Evolutionary conservation across 2,113 vertebrate genomes (phyloP), one percentile per base, ranked within the genome.

Genomic region (Bostrychus sinensis): DNA sequence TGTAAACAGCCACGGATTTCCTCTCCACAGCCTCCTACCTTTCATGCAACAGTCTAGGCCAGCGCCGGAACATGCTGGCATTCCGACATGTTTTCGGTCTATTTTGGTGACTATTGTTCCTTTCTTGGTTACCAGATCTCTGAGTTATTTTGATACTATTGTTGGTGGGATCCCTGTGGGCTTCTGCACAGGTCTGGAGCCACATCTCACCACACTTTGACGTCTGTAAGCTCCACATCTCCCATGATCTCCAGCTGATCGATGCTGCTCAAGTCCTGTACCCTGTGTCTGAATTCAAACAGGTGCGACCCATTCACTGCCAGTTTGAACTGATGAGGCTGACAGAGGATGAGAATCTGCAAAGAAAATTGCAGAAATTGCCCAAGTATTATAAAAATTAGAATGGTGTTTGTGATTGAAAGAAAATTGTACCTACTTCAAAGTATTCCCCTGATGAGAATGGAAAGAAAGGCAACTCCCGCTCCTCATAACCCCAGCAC

Each of bases 361-460:
- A 14, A 62, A 63, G 46, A 41, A 17, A 19, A 38, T n/a, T 7
- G 1, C 30, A 30, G 0, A 13, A 14, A 34, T 32, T 4, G 7
- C 16, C 13, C 5, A 1, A 28, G 8, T 3, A 45, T 3, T 20
- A 20, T 12, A 22, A 3, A 22, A 53, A 30, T 14, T 25, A 51
- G 23, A n/a, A 5, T 28, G 7, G 13, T 30, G 14, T 48, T 25
- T 10, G 19, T 20, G 14, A 17, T 17, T 51, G 7, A n/a, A 25
- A 17, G 48, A 26, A 30, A 10, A 28, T 28, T 51, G 12, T 11
- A 54, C 70, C 76, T 90, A 98, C 96, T 95, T 99, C 97, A 88
- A 99, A 99, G 86, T 98, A 99, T 76, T 96, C 94, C 53, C 94
- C 96, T n/a, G 94, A 83, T 8, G 90, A 91, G 82, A 99, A 99